Evolutionary conservation across 2,797 vertebrate genomes (phyloP).

Genomic region (Heliangelus exortis): DNA sequence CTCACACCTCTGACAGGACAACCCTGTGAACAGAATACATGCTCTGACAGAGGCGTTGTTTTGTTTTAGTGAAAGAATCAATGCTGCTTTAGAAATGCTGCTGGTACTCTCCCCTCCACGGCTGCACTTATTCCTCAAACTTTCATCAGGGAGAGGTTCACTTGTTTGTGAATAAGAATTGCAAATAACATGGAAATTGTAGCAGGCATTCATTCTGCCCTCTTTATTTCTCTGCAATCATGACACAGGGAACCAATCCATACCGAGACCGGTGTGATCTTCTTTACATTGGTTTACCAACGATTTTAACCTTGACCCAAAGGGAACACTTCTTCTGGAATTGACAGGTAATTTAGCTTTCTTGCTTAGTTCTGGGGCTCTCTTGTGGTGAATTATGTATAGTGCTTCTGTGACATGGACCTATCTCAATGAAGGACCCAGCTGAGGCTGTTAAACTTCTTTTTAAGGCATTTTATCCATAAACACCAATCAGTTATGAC

Average conservation of each 20-base stretch:
- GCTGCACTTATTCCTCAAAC: neutral
- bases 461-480: slow-evolving; percentile 63
- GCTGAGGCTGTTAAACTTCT: slow-evolving; percentile 68
- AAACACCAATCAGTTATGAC: slow-evolving; percentile 24
- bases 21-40: slow-evolving; percentile 26
- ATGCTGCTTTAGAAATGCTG: slow-evolving; percentile 20
- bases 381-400: slow-evolving; percentile 83
- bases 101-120: neutral
- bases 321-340: slow-evolving; percentile 72
- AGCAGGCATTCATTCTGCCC: neutral
- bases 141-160: neutral
- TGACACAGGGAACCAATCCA: slow-evolving; percentile 38
- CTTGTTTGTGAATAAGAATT: slow-evolving; percentile 40
- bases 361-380: slow-evolving; percentile 79
- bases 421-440: slow-evolving; percentile 69
- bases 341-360: slow-evolving; percentile 81
- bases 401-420: slow-evolving; percentile 70
- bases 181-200: neutral
- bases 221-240: neutral
- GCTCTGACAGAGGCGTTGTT: neutral
- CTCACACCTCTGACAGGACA: slow-evolving; percentile 42
- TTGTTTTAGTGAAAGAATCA: slow-evolving; percentile 1
- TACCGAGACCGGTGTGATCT: neutral
- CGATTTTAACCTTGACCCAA: slow-evolving; percentile 80
- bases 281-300: slow-evolving; percentile 48